Conservation (phyloP, 2,797 vertebrate genomes). For the Anolis apletophallus region DNA sequence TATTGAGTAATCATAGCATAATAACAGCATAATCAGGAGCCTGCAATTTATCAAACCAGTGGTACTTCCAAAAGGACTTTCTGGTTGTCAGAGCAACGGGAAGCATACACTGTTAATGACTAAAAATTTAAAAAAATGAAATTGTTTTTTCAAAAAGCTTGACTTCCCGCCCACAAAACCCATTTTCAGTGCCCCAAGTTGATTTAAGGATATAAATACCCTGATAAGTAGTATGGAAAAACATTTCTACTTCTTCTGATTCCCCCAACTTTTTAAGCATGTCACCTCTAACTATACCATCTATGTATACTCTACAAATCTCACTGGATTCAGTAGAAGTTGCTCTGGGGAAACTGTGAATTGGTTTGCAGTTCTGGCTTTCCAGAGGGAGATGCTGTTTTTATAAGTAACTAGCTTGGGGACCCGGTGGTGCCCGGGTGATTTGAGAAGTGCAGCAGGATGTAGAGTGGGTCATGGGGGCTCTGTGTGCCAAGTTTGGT, state of each 20-base stretch:
- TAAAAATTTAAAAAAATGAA: not conserved
- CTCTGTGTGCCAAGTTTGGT: too few species aligned
- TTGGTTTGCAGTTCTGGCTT: not conserved
- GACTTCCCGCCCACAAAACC: conserved; percentile 21
- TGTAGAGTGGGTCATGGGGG: too few species aligned
- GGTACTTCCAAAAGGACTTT: conserved; percentile 45
- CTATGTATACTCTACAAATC: not conserved
- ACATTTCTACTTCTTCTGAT: not conserved
- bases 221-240: conserved; percentile 7
- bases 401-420: too few species aligned
- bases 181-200: conserved; percentile 47
- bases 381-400: not conserved
- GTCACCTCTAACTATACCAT: not conserved
- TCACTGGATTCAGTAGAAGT: not conserved
- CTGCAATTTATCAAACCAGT: conserved; percentile 44
- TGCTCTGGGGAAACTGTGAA: not conserved
- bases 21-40: conserved; percentile 54
- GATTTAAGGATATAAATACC: conserved; percentile 54
- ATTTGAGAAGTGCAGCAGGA: too few species aligned
- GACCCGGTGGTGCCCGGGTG: too few species aligned
- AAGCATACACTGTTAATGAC: conserved; percentile 48
- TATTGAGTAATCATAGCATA: conserved; percentile 32
- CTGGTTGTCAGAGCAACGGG: conserved; percentile 75
- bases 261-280: not conserved
- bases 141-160: not conserved